Percentiles rank a stretch among this genome's conserved stretches.
Conservation (phyloP, 2,797 vertebrate species). For the Aphelocoma californica region DNA sequence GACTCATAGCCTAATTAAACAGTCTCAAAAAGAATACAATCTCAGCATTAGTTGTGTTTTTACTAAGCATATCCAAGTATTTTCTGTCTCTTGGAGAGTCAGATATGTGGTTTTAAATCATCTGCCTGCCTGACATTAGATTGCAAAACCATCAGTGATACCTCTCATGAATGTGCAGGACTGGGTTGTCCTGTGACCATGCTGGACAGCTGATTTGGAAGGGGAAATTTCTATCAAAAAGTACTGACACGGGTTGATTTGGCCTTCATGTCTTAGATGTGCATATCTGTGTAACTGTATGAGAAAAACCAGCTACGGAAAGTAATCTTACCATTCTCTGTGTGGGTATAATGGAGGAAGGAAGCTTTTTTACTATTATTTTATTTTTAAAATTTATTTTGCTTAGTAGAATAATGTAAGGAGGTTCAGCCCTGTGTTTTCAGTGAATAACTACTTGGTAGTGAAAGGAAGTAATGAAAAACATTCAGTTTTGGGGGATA, state of each 20-base stretch:
- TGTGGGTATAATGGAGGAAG: not conserved
- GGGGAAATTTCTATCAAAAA: not conserved
- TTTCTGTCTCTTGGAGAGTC: slow-evolving; percentile 19
- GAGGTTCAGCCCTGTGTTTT: not conserved
- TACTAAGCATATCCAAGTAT: not conserved
- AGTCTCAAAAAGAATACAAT: not conserved
- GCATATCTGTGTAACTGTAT: not conserved
- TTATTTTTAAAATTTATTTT: not conserved
- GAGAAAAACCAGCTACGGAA: not conserved
- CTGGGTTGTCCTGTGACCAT: not conserved
- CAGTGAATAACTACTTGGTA: not conserved
- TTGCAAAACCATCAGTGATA: not conserved
- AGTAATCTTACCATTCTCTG: not conserved
- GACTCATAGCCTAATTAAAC: slow-evolving; percentile 31
- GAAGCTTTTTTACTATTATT: not conserved
- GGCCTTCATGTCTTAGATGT: not conserved
- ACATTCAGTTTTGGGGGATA: not conserved
- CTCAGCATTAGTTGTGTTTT: not conserved
- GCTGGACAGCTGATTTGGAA: not conserved
- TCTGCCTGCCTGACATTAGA: not conserved
- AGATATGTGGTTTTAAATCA: slow-evolving; percentile 4
- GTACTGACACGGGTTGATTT: not conserved
- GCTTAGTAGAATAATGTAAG: not conserved
- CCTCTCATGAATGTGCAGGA: not conserved
- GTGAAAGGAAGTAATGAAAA: not conserved